A percentile compares a stretch with the other conserved stretches of the same genome.
Conservation (phyloP, 2,113 vertebrate species). For the Hirundichthys speculiger region DNA sequence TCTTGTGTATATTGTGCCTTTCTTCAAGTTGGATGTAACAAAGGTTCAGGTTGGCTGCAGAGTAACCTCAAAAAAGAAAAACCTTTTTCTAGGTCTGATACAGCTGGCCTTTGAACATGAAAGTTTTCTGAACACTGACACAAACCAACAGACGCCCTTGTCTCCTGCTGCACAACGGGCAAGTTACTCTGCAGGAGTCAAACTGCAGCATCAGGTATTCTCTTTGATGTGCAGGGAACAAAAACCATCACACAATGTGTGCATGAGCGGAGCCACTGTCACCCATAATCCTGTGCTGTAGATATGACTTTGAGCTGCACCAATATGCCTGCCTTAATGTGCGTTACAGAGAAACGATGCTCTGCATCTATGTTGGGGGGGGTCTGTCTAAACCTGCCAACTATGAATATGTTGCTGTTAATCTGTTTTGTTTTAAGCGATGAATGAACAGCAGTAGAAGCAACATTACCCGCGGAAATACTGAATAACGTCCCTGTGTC, state of each 20-base stretch:
- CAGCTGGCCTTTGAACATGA: not conserved
- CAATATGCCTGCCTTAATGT: constrained; percentile 8
- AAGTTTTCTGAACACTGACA: constrained; percentile 5
- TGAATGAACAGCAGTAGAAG: too few species aligned
- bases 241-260: constrained; percentile 44
- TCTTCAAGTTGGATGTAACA: too few species aligned
- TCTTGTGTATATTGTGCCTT: too few species aligned
- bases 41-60: constrained; percentile 5
- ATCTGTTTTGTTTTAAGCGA: too few species aligned
- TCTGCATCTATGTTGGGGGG: too few species aligned
- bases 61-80: constrained; percentile 3
- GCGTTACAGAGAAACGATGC: not conserved
- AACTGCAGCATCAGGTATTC: constrained; percentile 70
- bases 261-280: constrained; percentile 5
- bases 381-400: too few species aligned
- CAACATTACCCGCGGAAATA: too few species aligned
- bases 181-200: constrained; percentile 44
- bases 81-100: not conserved
- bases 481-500: too few species aligned
- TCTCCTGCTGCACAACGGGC: constrained; percentile 18
- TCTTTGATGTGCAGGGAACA: constrained; percentile 60
- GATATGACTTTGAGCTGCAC: not conserved
- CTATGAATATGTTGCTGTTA: too few species aligned
- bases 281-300: constrained; percentile 25
- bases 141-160: constrained; percentile 21